Evolutionary conservation across 1,140 invertebrate species (phyloP), one percentile per base, ranked within the genome.

Genomic region (Pomacea maculata): DNA sequence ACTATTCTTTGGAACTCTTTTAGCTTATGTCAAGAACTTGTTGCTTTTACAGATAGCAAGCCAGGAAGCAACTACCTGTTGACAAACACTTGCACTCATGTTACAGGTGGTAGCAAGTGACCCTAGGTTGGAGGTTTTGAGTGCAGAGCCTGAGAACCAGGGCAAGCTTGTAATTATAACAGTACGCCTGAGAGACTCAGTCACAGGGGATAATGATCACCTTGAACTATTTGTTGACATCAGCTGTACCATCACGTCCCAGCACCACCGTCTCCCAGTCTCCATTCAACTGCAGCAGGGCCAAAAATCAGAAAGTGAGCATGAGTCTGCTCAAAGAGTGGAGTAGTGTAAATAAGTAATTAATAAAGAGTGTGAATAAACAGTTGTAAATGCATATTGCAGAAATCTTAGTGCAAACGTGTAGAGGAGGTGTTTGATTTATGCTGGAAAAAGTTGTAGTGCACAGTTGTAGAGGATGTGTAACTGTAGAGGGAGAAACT

Each of bases 21-120:
- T 6, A 45, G 6, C 34, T 45, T 45, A 45, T 45, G 34, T 45
- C 34, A 45, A 45, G 34, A 45, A 45, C 34, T 45, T 45, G 34
- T 45, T 45, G 34, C 34, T 45, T 45, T 45, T 45, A 45, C 34
- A 45, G 34, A 45, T 6, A 45, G 34, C 34, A 45, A 45, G 34
- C 34, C 34, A 45, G 34, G 34, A 2, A 45, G 34, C 34, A 45
- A 6, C 6, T 45, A 45, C 34, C 57, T 61, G 11, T 61, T 17
- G 34, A 45, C 34, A 45, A 45, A 45, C 34, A 45, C 34, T 45
- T 45, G 65, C 57, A 5, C 21, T 65, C 9, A 2, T 54, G 12
- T 21, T 80, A 21, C 81, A 91, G 90, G 86, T 88, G 25, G 74
- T 83, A 15, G 83, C 87, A 6, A 90, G 88, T 88, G 89, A 90